Percentiles rank a stretch among this genome's conserved stretches.
Evolutionary conservation across 2,797 vertebrate species (phyloP).

Genomic region (Adelosebastes latens): DNA sequence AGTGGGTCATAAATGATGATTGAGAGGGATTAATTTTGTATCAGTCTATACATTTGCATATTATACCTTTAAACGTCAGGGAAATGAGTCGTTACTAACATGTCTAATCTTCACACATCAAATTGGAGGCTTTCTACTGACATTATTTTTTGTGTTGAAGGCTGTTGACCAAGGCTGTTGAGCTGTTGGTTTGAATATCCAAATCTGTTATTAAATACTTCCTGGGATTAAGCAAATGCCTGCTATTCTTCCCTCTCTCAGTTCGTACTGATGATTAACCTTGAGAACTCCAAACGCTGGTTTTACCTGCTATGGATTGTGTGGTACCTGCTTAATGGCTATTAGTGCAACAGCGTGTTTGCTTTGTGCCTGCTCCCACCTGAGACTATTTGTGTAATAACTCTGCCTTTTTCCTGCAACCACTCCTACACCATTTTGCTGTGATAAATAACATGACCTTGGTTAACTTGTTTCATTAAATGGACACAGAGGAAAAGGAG

Average conservation of each 20-base stretch:
- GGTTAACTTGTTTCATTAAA: conserved; percentile 49
- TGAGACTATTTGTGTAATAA: conserved; percentile 11
- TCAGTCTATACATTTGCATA: too few species aligned
- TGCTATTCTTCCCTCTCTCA: background rate
- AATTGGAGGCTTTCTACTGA: background rate
- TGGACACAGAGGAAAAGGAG: conserved; percentile 15
- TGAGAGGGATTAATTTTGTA: too few species aligned
- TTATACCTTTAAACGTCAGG: background rate
- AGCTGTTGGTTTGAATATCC: background rate
- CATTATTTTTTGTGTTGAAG: background rate
- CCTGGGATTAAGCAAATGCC: background rate
- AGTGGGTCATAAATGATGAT: too few species aligned
- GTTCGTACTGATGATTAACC: background rate
- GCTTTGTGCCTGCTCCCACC: conserved; percentile 9
- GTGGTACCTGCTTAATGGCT: background rate
- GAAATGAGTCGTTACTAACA: background rate
- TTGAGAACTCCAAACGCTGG: background rate
- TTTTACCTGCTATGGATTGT: background rate
- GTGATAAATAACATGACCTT: conserved; percentile 46
- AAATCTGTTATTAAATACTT: background rate
- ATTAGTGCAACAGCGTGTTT: conserved; percentile 9
- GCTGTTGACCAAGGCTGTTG: background rate
- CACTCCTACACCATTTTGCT: conserved; percentile 3
- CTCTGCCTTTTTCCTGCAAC: conserved; percentile 8
- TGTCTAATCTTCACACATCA: background rate